Evolutionary conservation across 2,797 vertebrate species (phyloP).

Genomic region (Crossoptilon crossoptilon): DNA sequence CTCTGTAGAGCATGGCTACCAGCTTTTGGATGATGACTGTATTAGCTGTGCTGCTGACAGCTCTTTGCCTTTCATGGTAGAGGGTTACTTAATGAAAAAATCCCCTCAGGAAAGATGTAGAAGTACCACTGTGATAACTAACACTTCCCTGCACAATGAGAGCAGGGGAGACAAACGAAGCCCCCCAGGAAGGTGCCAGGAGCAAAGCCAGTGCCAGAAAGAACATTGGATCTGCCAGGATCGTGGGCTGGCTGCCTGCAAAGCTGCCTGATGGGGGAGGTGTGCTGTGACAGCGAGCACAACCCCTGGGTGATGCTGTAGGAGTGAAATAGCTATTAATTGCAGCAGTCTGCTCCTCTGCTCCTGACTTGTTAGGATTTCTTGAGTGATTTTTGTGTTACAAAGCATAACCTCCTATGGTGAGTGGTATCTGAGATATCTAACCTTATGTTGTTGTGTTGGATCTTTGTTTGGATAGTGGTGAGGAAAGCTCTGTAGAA

Average conservation of each 20-base stretch:
- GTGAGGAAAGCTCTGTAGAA: neutral
- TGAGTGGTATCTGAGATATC: neutral
- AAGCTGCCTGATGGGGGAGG: neutral
- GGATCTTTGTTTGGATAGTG: neutral
- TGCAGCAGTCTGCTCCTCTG: neutral
- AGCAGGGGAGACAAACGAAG: conserved; percentile 5
- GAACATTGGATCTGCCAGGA: neutral
- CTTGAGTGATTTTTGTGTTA: neutral
- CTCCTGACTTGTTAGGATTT: neutral
- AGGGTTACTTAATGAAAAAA: neutral
- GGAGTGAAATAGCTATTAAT: neutral
- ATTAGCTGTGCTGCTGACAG: conserved; percentile 43
- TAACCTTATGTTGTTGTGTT: neutral
- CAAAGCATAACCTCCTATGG: accelerated
- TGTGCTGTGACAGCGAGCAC: neutral
- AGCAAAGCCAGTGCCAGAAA: accelerated
- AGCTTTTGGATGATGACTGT: conserved; percentile 12
- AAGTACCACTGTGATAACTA: conserved; percentile 10
- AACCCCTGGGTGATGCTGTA: accelerated
- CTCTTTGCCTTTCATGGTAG: conserved; percentile 17
- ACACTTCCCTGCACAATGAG: conserved; percentile 42
- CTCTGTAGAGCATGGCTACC: neutral
- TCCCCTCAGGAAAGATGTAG: neutral
- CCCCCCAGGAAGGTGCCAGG: conserved; percentile 16
- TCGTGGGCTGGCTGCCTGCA: neutral